Evolutionary conservation across 2,113 vertebrate species (phyloP).

Genomic region (Chaetura pelagica): DNA sequence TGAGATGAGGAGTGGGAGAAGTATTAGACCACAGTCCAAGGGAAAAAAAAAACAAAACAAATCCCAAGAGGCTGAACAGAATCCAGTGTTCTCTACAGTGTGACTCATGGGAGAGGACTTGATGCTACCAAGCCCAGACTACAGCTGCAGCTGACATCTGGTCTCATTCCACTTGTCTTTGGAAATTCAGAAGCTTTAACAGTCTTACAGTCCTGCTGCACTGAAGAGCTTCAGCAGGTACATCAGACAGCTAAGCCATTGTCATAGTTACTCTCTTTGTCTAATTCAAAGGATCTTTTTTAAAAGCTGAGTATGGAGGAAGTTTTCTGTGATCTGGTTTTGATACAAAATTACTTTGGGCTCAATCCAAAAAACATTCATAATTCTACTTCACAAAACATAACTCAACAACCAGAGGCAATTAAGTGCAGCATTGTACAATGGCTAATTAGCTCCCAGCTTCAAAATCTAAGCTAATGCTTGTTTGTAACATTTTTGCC

Average conservation of each 20-base stretch:
- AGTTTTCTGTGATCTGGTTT: neutral
- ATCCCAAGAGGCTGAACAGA: slow-evolving; percentile 26
- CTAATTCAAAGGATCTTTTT: neutral
- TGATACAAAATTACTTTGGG: neutral
- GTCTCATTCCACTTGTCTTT: slow-evolving; percentile 42
- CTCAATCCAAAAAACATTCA: neutral
- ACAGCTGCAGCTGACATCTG: slow-evolving; percentile 59
- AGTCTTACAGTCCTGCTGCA: neutral
- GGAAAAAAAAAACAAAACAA: neutral
- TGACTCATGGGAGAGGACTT: slow-evolving; percentile 56
- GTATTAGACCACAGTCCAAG: neutral
- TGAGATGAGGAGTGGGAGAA: neutral
- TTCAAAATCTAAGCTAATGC: neutral
- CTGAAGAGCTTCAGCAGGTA: slow-evolving; percentile 21
- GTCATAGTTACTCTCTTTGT: neutral
- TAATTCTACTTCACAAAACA: neutral
- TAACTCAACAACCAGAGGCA: neutral
- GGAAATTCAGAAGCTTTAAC: slow-evolving; percentile 42
- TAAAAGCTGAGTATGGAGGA: neutral
- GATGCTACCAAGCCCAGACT: slow-evolving; percentile 44
- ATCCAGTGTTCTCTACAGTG: slow-evolving; percentile 25
- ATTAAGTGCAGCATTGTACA: neutral
- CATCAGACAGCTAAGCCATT: neutral
- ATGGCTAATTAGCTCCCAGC: neutral
- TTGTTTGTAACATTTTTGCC: neutral